phyloP scores from a whole-genome alignment of 1,140 invertebrate genomes.

The Drosophila equinoxialis region DNA sequence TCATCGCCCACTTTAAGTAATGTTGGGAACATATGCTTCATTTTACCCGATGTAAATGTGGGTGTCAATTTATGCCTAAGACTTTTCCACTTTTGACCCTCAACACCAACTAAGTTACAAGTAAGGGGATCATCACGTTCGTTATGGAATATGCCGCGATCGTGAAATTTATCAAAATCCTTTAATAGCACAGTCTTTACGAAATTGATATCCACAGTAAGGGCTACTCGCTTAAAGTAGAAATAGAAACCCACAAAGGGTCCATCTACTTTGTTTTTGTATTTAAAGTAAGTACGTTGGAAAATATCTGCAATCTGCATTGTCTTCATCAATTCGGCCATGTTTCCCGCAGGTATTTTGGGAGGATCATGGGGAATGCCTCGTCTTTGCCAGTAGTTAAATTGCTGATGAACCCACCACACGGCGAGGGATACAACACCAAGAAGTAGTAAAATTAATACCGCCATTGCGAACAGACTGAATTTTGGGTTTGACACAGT shows the following conservation, averaged over 20 bases:
- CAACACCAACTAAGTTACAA: constrained; percentile 82
- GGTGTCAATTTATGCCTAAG: constrained; percentile 84
- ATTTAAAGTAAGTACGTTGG: constrained; percentile 39
- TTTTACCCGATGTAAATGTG: constrained; percentile 85
- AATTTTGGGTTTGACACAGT: background rate
- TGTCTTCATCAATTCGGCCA: constrained; percentile 32
- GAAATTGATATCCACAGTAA: constrained; percentile 62
- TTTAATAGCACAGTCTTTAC: constrained; percentile 84
- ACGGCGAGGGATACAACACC: constrained; percentile 21
- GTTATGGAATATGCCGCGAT: constrained; percentile 83
- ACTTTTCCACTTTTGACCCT: constrained; percentile 84
- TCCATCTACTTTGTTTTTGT: constrained; percentile 49
- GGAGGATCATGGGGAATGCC: constrained; percentile 80
- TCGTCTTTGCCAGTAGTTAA: constrained; percentile 76
- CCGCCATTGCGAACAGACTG: constrained; percentile 29
- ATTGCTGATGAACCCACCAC: constrained; percentile 37
- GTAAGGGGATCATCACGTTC: constrained; percentile 83
- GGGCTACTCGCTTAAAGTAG: constrained; percentile 18
- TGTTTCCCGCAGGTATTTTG: constrained; percentile 69
- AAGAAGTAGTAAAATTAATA: constrained; percentile 26
- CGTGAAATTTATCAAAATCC: constrained; percentile 85
- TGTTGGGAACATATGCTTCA: constrained; percentile 84
- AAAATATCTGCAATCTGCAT: constrained; percentile 28
- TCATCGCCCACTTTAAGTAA: constrained; percentile 63
- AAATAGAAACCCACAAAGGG: constrained; percentile 62